These are phyloP conservation scores for Phortica variegata DNA, from an alignment of 1,140 invertebrate genomes.

Conservation along the genomic window DNA sequence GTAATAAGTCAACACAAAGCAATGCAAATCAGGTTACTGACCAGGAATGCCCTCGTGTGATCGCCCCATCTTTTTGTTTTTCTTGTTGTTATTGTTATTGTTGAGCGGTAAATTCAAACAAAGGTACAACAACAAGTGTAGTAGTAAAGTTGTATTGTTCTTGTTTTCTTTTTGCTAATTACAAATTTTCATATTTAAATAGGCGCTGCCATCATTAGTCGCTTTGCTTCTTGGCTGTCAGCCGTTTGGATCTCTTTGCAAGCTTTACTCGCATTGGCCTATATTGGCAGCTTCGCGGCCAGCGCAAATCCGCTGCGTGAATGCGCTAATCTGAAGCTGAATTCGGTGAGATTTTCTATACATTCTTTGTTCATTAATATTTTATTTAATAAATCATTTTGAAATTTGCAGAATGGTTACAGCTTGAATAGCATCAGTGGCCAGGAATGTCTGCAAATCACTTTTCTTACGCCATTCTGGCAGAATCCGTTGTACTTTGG, in stretches of 20 bases:
- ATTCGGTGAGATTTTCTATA: slow-evolving; percentile 21
- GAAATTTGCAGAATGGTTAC: slow-evolving; percentile 35
- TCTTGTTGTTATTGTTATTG: background rate
- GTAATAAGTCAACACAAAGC: slow-evolving; percentile 12
- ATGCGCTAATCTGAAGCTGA: slow-evolving; percentile 41
- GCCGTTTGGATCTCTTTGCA: slow-evolving; percentile 54
- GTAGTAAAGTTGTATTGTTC: background rate
- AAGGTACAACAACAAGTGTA: too few species aligned
- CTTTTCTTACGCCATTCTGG: slow-evolving; percentile 54
- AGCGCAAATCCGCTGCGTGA: slow-evolving; percentile 47
- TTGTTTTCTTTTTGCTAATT: background rate
- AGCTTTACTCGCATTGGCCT: slow-evolving; percentile 48
- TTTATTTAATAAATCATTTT: background rate
- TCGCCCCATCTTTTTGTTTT: slow-evolving; percentile 40
- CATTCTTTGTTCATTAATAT: background rate
- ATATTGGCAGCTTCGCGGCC: slow-evolving; percentile 50
- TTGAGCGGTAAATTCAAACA: background rate
- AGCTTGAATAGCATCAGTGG: slow-evolving; percentile 35
- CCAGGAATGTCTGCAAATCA: slow-evolving; percentile 49
- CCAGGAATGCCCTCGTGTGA: slow-evolving; percentile 43
- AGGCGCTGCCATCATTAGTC: slow-evolving; percentile 54
- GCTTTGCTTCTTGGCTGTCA: slow-evolving; percentile 53
- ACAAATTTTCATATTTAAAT: background rate
- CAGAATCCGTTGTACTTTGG: slow-evolving; percentile 51
- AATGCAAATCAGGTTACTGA: slow-evolving; percentile 25